phyloP scores from a whole-genome alignment of 1,140 invertebrate genomes.

The Piezodorus guildinii region DNA sequence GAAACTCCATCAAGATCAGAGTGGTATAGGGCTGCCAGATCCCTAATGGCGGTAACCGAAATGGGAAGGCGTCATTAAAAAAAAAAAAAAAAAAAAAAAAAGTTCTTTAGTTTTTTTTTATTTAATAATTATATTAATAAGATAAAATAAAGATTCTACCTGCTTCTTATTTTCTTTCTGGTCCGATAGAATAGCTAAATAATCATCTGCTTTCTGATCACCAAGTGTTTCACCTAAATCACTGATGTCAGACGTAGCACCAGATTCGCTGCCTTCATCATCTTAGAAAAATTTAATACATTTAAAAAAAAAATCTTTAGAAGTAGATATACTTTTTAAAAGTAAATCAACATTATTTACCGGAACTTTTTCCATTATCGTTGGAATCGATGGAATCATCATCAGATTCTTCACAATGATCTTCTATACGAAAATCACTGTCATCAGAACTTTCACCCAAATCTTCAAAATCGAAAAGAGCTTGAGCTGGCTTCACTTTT shows the following conservation, averaged over 20 bases:
- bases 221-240: slow-evolving; percentile 33
- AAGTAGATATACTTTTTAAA: background rate
- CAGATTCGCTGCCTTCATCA: slow-evolving; percentile 38
- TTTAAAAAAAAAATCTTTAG: background rate
- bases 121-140: too few relatives aligned
- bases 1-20: too few relatives aligned
- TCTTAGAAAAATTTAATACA: slow-evolving; percentile 25
- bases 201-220: slow-evolving; percentile 28
- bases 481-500: slow-evolving; percentile 64
- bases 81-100: too few relatives aligned
- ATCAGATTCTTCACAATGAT: slow-evolving; percentile 65
- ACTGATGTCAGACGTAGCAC: background rate
- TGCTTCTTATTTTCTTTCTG: slow-evolving; percentile 3
- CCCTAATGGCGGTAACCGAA: too few relatives aligned
- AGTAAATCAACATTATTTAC: background rate
- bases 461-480: slow-evolving; percentile 65
- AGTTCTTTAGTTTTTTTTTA: too few relatives aligned
- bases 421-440: slow-evolving; percentile 86
- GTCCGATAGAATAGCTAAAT: background rate
- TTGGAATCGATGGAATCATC: slow-evolving; percentile 48
- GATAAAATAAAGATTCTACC: background rate
- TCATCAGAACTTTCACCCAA: slow-evolving; percentile 83
- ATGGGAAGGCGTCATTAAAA: too few relatives aligned
- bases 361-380: slow-evolving; percentile 28
- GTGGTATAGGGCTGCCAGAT: too few relatives aligned